A percentile compares a stretch with the other conserved stretches of the same genome.
Evolutionary conservation across 2,888 invertebrate genomes (phyloP).

Genomic region (Sesia bembeciformis): DNA sequence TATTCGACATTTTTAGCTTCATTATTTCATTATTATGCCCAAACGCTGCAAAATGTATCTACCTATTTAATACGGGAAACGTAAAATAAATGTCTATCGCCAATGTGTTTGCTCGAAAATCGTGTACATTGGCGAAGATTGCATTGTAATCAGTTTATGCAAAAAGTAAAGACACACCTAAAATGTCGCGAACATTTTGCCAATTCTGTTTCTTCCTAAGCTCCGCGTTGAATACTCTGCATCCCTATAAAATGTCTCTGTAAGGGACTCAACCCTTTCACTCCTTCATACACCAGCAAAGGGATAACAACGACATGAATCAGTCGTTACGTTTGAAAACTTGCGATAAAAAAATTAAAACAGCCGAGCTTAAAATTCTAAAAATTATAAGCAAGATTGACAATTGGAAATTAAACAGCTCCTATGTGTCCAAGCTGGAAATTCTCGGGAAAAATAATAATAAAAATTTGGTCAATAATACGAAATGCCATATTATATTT

Average conservation of each 20-base stretch:
- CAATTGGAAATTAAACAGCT: conserved; percentile 31
- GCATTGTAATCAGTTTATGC: too few relatives aligned
- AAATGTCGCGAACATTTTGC: not conserved
- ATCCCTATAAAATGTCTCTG: conserved; percentile 28
- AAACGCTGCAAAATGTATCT: too few relatives aligned
- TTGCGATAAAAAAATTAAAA: conserved; percentile 48
- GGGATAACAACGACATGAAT: conserved; percentile 28
- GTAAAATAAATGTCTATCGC: too few relatives aligned
- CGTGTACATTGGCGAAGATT: too few relatives aligned
- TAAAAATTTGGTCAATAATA: conserved; percentile 3
- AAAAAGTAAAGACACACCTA: too few relatives aligned
- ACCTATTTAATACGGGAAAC: too few relatives aligned
- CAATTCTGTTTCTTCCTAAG: not conserved
- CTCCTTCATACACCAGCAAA: conserved; percentile 7
- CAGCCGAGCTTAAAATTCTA: conserved; percentile 42
- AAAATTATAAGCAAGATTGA: conserved; percentile 53
- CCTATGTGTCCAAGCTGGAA: conserved; percentile 31
- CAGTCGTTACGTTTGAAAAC: conserved; percentile 24
- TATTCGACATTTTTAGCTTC: too few relatives aligned
- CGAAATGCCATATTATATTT: conserved; percentile 3
- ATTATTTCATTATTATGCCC: too few relatives aligned
- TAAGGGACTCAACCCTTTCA: conserved; percentile 17
- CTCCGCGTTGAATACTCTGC: not conserved
- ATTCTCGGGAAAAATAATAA: conserved; percentile 12
- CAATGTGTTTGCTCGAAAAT: too few relatives aligned